phyloP scores from a whole-genome alignment of 2,113 vertebrate genomes.

The Muntiacus reevesi region DNA sequence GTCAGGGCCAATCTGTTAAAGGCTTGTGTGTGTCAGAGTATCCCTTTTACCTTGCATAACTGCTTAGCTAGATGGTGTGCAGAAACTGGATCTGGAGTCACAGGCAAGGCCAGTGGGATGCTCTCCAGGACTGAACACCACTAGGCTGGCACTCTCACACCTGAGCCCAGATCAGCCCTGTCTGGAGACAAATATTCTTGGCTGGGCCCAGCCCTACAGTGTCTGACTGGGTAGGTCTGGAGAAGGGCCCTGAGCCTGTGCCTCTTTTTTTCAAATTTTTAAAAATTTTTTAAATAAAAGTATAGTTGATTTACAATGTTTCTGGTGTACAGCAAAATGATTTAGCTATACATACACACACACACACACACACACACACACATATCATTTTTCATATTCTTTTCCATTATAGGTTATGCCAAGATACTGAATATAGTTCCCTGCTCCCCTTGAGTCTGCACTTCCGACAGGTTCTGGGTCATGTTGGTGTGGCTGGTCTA shows the following conservation, averaged over 20 bases:
- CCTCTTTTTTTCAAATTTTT: no score
- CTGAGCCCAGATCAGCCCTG: neutral
- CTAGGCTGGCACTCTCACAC: neutral
- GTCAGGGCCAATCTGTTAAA: neutral
- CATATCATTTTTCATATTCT: neutral
- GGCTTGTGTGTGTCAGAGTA: neutral
- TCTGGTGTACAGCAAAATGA: neutral
- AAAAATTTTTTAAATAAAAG: neutral
- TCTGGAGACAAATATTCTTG: neutral
- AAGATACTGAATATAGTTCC: neutral
- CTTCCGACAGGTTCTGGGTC: neutral
- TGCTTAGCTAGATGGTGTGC: no score
- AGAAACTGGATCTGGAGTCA: neutral
- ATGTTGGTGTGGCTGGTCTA: neutral
- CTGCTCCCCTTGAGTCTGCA: neutral
- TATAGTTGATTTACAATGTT: neutral
- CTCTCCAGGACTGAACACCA: neutral
- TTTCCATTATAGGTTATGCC: neutral
- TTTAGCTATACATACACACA: neutral
- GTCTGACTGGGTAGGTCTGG: neutral
- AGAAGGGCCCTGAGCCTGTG: neutral
- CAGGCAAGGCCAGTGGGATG: neutral
- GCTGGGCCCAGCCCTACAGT: neutral
- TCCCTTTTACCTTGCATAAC: accelerated
- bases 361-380: neutral